Evolutionary conservation across 2,888 invertebrate species (phyloP), one percentile per base, ranked within the genome.

Genomic region (Zootermopsis nevadensis): DNA sequence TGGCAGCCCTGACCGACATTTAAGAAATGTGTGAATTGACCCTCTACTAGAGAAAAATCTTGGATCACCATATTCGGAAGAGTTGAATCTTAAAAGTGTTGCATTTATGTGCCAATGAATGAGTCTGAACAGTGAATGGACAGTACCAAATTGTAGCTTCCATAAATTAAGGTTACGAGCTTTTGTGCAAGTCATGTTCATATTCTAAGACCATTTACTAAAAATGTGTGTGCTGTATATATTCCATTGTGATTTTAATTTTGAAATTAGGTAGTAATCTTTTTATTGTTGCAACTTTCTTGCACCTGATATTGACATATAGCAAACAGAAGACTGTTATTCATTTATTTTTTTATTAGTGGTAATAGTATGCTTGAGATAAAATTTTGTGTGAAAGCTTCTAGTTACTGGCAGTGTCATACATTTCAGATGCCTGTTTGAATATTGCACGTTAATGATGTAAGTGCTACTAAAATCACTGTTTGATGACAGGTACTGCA

Each of bases 311-410:
- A 69, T 33, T 69, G 24, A 69, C 33, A 74, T 74, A 38, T 35
- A 74, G 27, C n/a, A 74, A 74, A 35, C 72, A 35, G 31, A 72
- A 74, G 74, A 74, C 42, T 42, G 74, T 74, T 66, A 24, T n/a
- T 67, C 33, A 33, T 69, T 69, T 69, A 69, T 60, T 60, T 60
- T 60, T 69, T 69, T 69, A 69, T 31, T 69, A 69, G 33, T 60
- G 69, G 69, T 33, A 69, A 67, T 33, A 69, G 69, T 33, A 33
- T 69, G 33, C 69, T 69, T 69, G 69, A 33, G 33, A 69, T 33
- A 22, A 31, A 15, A 69, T 69, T 27, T 15, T 2, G 27, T 69
- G 33, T 24, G 27, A 69, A 69, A 33, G 69, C 69, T 33, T 69
- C 69, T 66, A 27, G 66, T n/a, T 69, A 33, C 33, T 38, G 38